A percentile compares a stretch with the other conserved stretches of the same genome.
phyloP scores from a whole-genome alignment of 2,888 invertebrate species.

The Macroteleia sp. region DNA sequence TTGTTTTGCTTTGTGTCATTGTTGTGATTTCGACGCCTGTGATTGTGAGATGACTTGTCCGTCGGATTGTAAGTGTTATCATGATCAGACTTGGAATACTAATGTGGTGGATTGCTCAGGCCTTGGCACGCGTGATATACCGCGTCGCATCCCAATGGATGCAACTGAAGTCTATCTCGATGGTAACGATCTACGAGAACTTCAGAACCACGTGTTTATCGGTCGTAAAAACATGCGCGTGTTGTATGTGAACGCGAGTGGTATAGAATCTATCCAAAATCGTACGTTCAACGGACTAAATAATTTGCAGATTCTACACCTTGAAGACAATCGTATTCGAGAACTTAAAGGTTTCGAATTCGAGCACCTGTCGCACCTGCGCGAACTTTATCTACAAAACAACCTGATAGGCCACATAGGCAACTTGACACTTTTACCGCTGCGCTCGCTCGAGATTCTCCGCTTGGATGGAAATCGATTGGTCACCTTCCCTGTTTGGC shows the following conservation, averaged over 20 bases:
- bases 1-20: slow-evolving; percentile 93
- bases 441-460: slow-evolving; percentile 91
- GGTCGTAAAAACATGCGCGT: slow-evolving; percentile 95
- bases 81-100: slow-evolving; percentile 96
- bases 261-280: slow-evolving; percentile 93
- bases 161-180: slow-evolving; percentile 96
- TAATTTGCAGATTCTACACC: slow-evolving; percentile 91
- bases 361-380: slow-evolving; percentile 90
- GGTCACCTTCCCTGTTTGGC: slow-evolving; percentile 91
- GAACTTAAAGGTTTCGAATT: slow-evolving; percentile 94
- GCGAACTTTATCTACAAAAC: slow-evolving; percentile 93
- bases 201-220: slow-evolving; percentile 94
- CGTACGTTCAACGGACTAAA: slow-evolving; percentile 95
- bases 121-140: slow-evolving; percentile 90
- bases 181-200: slow-evolving; percentile 93
- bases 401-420: slow-evolving; percentile 92
- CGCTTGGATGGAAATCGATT: slow-evolving; percentile 93
- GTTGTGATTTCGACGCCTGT: slow-evolving; percentile 88
- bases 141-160: slow-evolving; percentile 95
- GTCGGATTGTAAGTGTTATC: slow-evolving; percentile 96
- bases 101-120: slow-evolving; percentile 96
- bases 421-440: slow-evolving; percentile 91
- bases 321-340: slow-evolving; percentile 93
- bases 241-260: slow-evolving; percentile 93
- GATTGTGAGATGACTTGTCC: slow-evolving; percentile 99